These are phyloP conservation scores for Elysia chlorotica DNA, from an alignment of 1,140 invertebrate species.

Conservation along the genomic window DNA sequence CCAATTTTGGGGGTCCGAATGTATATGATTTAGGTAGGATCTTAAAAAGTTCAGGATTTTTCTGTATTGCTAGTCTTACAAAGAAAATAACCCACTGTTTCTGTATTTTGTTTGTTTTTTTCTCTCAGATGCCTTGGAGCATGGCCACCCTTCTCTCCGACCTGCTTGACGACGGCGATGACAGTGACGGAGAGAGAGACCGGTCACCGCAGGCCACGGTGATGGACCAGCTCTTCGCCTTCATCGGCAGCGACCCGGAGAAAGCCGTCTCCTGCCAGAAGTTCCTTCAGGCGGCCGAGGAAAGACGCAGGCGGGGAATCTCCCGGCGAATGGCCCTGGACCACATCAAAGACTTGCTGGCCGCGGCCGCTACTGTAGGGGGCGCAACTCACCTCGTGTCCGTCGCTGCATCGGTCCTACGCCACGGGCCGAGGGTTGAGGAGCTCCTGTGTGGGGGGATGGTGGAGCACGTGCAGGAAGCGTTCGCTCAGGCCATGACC, in stretches of 20 bases:
- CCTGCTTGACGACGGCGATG: conserved; percentile 49
- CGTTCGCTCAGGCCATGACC: conserved; percentile 59
- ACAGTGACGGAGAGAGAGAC: conserved; percentile 41
- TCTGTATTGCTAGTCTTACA: no score
- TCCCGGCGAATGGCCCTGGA: conserved; percentile 54
- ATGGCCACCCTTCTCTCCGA: conserved; percentile 46
- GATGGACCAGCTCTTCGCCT: conserved; percentile 60
- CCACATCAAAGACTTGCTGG: conserved; percentile 59
- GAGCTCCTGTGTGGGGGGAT: conserved; percentile 60
- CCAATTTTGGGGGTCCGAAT: no score
- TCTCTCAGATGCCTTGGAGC: conserved; percentile 37
- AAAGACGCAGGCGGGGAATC: conserved; percentile 47
- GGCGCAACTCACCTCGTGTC: conserved; percentile 58
- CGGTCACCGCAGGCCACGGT: conserved; percentile 51
- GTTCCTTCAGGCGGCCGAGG: conserved; percentile 52
- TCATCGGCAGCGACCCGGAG: conserved; percentile 60
- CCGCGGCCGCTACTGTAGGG: conserved; percentile 52
- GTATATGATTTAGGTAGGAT: no score
- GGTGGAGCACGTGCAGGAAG: conserved; percentile 54
- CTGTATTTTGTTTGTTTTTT: no score
- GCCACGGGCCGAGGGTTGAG: conserved; percentile 58
- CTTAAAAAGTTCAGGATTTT: no score
- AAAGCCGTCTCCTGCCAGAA: conserved; percentile 53
- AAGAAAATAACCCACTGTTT: no score
- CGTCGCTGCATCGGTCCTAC: conserved; percentile 57